Conservation (phyloP, 2,113 vertebrate genomes). For the Garra rufa region DNA sequence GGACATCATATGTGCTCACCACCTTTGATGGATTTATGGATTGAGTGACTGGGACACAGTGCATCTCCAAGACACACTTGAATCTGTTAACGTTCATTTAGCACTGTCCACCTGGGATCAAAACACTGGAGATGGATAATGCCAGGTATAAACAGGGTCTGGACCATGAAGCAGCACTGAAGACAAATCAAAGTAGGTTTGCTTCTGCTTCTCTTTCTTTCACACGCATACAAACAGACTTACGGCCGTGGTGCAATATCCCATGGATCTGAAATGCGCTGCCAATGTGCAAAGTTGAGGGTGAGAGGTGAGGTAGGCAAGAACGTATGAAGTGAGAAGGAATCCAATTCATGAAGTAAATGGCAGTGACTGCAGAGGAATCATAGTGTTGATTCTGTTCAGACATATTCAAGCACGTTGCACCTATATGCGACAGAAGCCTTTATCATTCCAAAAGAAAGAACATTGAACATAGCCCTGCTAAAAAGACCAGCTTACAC, state of each 20-base stretch:
- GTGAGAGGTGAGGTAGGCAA: constrained; percentile 46
- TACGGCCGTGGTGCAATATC: constrained; percentile 52
- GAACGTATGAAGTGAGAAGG: constrained; percentile 33
- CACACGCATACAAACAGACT: not conserved
- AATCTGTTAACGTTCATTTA: not conserved
- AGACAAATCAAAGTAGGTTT: not conserved
- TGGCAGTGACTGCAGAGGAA: constrained; percentile 80
- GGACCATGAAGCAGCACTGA: not conserved
- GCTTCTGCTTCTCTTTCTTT: constrained; percentile 6
- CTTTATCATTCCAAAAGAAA: constrained; percentile 68
- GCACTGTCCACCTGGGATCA: not conserved
- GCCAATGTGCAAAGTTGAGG: constrained; percentile 58
- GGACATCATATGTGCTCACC: not conserved
- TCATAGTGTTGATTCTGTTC: constrained; percentile 66
- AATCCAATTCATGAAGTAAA: constrained; percentile 78
- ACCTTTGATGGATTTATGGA: not conserved
- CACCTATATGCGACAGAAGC: constrained; percentile 68
- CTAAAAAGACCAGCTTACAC: constrained; percentile 40
- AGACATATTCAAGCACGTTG: constrained; percentile 73
- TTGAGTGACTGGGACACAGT: not conserved
- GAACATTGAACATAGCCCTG: constrained; percentile 42
- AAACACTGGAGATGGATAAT: not conserved
- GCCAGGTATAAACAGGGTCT: not conserved
- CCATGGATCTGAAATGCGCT: constrained; percentile 63
- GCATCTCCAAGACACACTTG: not conserved